phyloP scores from a whole-genome alignment of 1,140 invertebrate genomes.

The Triops longicaudatus region DNA sequence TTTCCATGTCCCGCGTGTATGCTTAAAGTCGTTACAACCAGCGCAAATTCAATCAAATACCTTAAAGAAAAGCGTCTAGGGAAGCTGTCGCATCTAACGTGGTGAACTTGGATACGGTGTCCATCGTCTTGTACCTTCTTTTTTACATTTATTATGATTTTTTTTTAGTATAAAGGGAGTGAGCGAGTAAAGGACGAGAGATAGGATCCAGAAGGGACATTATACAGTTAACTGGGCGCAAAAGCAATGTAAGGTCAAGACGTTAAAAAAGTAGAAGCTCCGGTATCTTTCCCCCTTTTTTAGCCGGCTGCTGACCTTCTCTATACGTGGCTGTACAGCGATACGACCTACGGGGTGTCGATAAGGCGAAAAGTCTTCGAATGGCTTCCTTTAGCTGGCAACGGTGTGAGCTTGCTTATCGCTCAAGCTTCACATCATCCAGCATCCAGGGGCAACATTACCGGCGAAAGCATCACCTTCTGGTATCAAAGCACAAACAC shows the following conservation, averaged over 20 bases:
- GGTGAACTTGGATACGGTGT: too few relatives aligned
- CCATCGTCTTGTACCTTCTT: too few relatives aligned
- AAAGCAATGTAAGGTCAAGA: background rate
- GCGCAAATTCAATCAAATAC: background rate
- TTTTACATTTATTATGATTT: background rate
- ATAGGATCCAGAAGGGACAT: background rate
- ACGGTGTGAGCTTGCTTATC: background rate
- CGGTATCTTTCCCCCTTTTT: background rate
- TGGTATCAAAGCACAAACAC: background rate
- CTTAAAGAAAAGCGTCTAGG: background rate
- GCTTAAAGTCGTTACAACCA: too few relatives aligned
- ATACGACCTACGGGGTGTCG: background rate
- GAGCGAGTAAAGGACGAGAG: background rate
- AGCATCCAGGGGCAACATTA: background rate
- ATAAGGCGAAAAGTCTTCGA: background rate
- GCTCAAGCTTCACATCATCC: background rate
- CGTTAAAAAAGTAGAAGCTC: background rate
- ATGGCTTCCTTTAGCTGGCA: constrained; percentile 9
- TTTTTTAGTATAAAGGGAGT: background rate
- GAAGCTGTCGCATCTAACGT: background rate
- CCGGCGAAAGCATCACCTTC: background rate
- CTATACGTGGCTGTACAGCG: background rate
- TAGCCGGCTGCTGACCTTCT: background rate
- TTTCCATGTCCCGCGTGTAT: too few relatives aligned
- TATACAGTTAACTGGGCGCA: background rate